These are phyloP conservation scores for Micrasema minimum DNA, from an alignment of 1,140 invertebrate species.

Conservation along the genomic window DNA sequence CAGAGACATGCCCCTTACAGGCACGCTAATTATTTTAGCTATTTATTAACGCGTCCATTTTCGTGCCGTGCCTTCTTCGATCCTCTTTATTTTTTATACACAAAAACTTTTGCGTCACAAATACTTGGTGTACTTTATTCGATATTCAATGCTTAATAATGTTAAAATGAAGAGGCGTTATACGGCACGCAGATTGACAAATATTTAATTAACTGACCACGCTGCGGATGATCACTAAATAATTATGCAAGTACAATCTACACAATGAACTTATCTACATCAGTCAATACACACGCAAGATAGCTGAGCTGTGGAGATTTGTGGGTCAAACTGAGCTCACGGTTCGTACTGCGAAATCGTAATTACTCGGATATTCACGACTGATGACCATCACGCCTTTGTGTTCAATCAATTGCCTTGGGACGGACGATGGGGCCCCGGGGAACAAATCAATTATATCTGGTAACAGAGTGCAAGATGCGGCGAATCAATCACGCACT, in stretches of 20 bases:
- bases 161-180: background rate
- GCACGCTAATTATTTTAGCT: no score
- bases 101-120: no score
- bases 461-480: no score
- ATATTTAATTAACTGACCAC: background rate
- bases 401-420: conserved; percentile 9
- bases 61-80: no score
- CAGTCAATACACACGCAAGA: background rate
- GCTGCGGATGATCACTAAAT: background rate
- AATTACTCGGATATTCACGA: conserved; percentile 14
- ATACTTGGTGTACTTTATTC: no score
- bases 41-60: no score
- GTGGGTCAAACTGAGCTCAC: conserved; percentile 27
- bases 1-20: no score
- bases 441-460: conserved; percentile 23
- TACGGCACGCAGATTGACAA: background rate
- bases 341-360: conserved; percentile 11
- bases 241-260: background rate
- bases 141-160: background rate
- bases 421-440: background rate
- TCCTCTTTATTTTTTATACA: no score
- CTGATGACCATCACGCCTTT: background rate
- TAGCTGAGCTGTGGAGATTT: conserved; percentile 3
- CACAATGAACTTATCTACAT: background rate
- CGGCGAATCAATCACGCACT: conserved; percentile 6